A percentile compares a stretch with the other conserved stretches of the same genome.
phyloP scores from a whole-genome alignment of 2,113 vertebrate genomes.

The Shinisaurus crocodilurus region DNA sequence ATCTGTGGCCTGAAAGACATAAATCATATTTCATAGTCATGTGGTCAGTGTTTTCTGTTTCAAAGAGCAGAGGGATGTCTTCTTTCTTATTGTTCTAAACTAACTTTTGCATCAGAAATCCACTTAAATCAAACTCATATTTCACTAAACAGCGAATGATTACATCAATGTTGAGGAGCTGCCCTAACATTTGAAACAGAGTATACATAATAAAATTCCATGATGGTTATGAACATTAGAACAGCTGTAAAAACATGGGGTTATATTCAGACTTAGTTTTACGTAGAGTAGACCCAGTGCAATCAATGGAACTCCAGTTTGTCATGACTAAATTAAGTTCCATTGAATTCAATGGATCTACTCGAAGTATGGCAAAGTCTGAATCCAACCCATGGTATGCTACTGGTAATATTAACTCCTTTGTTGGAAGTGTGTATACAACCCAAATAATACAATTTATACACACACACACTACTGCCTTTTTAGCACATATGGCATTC shows the following conservation, averaged over 20 bases:
- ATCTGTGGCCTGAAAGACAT: conserved; percentile 80
- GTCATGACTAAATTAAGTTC: no score
- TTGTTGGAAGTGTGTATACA: background rate
- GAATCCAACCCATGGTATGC: background rate
- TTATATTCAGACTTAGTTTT: no score
- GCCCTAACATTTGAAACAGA: background rate
- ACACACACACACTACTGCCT: background rate
- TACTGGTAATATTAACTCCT: background rate
- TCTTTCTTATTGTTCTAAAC: background rate
- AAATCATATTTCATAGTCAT: background rate
- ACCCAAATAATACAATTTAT: background rate
- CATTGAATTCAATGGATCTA: no score
- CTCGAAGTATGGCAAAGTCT: no score
- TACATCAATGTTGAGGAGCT: background rate
- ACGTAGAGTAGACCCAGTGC: no score
- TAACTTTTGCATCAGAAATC: background rate
- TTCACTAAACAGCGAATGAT: background rate
- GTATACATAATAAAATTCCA: background rate
- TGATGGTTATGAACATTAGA: background rate
- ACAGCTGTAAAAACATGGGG: no score
- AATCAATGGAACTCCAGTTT: no score
- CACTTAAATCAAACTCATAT: background rate
- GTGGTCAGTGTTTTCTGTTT: background rate
- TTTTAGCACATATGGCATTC: background rate
- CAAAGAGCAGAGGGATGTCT: background rate